Percentiles rank a stretch among this genome's conserved stretches.
Conservation (phyloP, 2,113 vertebrate species). For the Rhinolophus sinicus region DNA sequence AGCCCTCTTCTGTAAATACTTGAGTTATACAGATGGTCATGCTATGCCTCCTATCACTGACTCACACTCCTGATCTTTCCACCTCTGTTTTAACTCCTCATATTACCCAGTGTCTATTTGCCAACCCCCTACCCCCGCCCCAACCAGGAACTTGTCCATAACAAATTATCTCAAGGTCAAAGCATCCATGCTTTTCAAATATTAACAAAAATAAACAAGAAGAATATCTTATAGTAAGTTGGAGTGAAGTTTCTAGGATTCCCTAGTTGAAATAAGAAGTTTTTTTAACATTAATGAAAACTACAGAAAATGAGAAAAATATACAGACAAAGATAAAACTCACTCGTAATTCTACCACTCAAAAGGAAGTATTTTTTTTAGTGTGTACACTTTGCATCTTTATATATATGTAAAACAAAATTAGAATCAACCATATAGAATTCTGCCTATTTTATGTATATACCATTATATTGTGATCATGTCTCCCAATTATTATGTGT, state of each 20-base stretch:
- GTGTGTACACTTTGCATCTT: not conserved
- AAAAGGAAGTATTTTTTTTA: not conserved
- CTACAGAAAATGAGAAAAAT: not conserved
- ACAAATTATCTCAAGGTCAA: not conserved
- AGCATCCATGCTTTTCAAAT: not conserved
- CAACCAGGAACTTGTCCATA: not conserved
- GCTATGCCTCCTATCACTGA: not conserved
- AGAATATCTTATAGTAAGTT: not conserved
- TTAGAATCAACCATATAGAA: not conserved
- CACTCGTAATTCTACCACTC: not conserved
- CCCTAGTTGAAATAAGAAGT: not conserved
- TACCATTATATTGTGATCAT: not conserved
- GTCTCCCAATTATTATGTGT: not conserved
- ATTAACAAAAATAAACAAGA: not conserved
- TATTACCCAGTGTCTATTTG: not conserved
- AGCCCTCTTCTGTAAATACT: not conserved
- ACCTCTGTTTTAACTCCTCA: not conserved
- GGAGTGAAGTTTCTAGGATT: not conserved
- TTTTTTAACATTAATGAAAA: not conserved
- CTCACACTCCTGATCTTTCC: not conserved
- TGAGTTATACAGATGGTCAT: not conserved
- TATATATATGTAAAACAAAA: not conserved
- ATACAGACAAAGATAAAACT: not conserved
- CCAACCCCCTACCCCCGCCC: fast-evolving
- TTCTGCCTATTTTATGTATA: not conserved